phyloP scores from a whole-genome alignment of 2,797 vertebrate species.

The Silurus lanzhouensis region DNA sequence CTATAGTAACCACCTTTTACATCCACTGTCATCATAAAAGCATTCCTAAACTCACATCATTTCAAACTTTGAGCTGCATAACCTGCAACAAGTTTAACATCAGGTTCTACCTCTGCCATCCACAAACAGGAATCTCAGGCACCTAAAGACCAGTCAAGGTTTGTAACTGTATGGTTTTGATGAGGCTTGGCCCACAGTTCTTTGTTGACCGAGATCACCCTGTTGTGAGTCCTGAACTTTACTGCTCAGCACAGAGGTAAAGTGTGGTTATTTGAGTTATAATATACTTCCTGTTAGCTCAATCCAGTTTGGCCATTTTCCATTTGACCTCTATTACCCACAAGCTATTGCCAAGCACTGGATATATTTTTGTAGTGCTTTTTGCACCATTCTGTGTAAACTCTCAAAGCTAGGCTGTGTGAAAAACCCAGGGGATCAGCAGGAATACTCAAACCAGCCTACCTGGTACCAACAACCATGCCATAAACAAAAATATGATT shows the following conservation, averaged over 20 bases:
- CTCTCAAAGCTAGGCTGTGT: background rate
- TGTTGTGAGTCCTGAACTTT: background rate
- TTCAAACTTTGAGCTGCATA: background rate
- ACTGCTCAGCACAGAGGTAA: background rate
- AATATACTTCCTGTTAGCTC: background rate
- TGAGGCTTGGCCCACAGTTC: background rate
- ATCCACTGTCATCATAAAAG: background rate
- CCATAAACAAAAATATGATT: too few species aligned
- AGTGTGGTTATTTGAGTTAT: background rate
- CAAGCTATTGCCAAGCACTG: background rate
- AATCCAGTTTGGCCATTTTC: background rate
- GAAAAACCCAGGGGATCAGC: background rate
- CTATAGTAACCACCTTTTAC: background rate
- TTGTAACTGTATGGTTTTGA: background rate
- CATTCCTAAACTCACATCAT: background rate
- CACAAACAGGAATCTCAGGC: background rate
- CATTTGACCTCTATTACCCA: background rate
- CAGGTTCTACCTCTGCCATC: background rate
- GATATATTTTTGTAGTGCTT: background rate
- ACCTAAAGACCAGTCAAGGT: too few species aligned
- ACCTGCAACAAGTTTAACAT: background rate
- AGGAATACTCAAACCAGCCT: background rate
- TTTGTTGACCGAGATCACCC: background rate
- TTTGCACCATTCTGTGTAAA: background rate
- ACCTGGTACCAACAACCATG: background rate